Base-by-base conservation (phyloP, 53 echinoderm and acorn worm genomes). In the Patiria pectinifera region DNA sequence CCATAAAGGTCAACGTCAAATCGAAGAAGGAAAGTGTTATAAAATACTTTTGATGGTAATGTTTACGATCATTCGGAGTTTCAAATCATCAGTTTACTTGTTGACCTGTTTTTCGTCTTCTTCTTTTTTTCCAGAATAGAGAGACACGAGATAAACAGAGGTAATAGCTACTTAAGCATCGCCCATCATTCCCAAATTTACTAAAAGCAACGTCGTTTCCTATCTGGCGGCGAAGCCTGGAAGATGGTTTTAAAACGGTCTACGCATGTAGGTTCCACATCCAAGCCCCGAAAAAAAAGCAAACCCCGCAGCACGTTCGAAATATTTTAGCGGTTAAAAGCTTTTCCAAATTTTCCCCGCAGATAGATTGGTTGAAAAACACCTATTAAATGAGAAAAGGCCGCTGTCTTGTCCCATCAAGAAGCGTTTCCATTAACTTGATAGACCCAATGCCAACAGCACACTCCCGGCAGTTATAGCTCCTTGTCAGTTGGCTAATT, bases 341-440 rank as follows among this genome's bases (percentile, higher is more conserved):
- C 74, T 74, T 74, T 23, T 74, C 74, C 74, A 23, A 74, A 23
- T 74, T 74, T 23, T 23, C 74, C 74, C 74, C 74, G 66, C 19
- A 66, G 66, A 66, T 23, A 24, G 24, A 23, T 18, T 23, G 22
- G 74, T 23, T 7, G 4, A 23, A 74, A 74, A 74, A 74, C 74
- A 74, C 24, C 74, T 74, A 74, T 74, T n/a, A 74, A 74, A 74
- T 5, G 6, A 24, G 6, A 74, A 24, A 22, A 24, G 74, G 24
- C 74, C 74, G 24, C 74, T 74, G 74, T 74, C 24, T 23, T n/a
- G 22, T 74, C 74, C 74, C 22, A 74, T 74, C 3, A 74, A 74
- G 74, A 24, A 21, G n/a, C 24, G 22, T 74, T 74, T 74, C 74
- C 74, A 74, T 74, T 74, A 74, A 24, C 74, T 74, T 74, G 74